Evolutionary conservation across 2,113 vertebrate species (phyloP), one percentile per base, ranked within the genome.

Genomic region (Polyodon spathula): DNA sequence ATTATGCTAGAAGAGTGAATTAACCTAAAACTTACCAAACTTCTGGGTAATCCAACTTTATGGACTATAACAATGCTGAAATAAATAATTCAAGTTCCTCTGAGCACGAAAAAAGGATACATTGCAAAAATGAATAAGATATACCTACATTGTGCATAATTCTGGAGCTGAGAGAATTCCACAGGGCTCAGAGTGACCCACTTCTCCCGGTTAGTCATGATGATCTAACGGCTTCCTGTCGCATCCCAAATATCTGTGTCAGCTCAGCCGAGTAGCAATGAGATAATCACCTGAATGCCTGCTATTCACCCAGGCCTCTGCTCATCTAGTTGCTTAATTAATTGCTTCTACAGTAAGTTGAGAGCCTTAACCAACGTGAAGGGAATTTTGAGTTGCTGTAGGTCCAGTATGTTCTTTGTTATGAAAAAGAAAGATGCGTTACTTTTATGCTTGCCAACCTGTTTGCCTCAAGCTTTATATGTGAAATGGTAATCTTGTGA

Each of bases 141-240:
- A 57, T 73, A 95, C 94, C 93, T 81, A 97, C 94, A 96, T 65
- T 95, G 92, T 1, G 93, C 84, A 40, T 97, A 97, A 68, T 95
- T 95, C 71, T 97, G 94, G 63, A 97, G 90, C 69, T 95, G 86
- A 66, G 94, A 93, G 52, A 96, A 97, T 65, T 97, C 91, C 8
- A 90, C 86, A 2, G 94, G 94, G 78, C 92, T 97, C 68, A 97
- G 90, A 4, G 95, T 95, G 76, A 92, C 85, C 92, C 93, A 96
- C 65, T 92, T 92, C 67, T 94, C 92, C 73, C 88, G 92, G 77
- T 82, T 86, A 15, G 82, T 92, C 92, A 92, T 95, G 62, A 53
- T 82, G 84, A 59, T 76, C 56, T 48, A 59, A 59, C 64, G 44
- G 56, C 43, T 60, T 54, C 60, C 73, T 0, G 54, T 75, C 70